Evolutionary conservation across 2,888 invertebrate genomes (phyloP), one percentile per base, ranked within the genome.

Genomic region (Alentia gelatinosa): DNA sequence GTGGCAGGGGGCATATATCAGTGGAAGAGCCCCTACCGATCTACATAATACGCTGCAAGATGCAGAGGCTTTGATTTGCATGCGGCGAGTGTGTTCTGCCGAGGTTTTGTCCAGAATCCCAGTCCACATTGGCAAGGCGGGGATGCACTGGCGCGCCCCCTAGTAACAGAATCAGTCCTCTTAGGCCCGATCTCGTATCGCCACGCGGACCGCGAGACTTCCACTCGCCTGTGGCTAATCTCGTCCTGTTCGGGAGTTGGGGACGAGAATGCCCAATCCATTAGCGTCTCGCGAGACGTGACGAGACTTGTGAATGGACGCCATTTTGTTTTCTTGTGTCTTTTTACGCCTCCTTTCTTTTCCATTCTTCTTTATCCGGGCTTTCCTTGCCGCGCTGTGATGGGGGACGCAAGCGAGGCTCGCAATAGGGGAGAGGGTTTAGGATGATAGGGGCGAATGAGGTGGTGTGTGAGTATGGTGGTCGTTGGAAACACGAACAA

Each of bases 201-300:
- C 83, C 39, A 83, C 19, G 26, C 4, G 15, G 40, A 19, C 83
- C 39, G 68, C 26, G 37, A 35, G 83, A 35, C 19, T 83, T 35
- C 37, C 83, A 83, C 35, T 83, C 39, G 83, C 23, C 83, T 40
- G 40, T 83, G 83, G 39, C 83, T 83, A 83, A 83, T 83, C 83
- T 83, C 37, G 35, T 83, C 83, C 83, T 83, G 83, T 83, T 83
- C 37, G 83, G 30, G 83, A 83, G 39, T 7, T 40, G 83, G n/a
- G 83, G 39, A 40, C 83, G 37, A 83, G 83, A 83, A 83, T 83
- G 83, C 83, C 83, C 83, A 83, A 83, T 83, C 83, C 83, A 83
- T 83, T 83, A 83, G 83, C 37, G 83, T 83, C 83, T 83, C 83
- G 5, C 83, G 37, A 39, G 83, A 83, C 83, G 83, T 83, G 83